Evolutionary conservation across 2,888 invertebrate genomes (phyloP).

Genomic region (Epistrophella euchroma): DNA sequence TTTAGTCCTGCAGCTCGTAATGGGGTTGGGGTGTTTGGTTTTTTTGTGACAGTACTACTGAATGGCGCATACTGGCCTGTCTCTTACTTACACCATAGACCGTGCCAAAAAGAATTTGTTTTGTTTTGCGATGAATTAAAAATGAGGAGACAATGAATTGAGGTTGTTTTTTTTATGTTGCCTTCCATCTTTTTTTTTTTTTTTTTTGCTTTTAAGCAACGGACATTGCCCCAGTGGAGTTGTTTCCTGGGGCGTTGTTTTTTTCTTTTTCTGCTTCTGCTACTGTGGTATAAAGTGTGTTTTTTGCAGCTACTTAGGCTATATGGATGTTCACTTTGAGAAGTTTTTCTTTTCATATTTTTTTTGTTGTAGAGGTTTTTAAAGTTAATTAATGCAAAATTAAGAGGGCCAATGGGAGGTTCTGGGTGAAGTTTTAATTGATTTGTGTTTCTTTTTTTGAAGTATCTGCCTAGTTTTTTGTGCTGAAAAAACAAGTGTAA

Average conservation of each 20-base stretch:
- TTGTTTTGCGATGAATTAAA: slow-evolving; percentile 74
- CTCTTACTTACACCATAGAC: slow-evolving; percentile 22
- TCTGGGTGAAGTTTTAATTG: slow-evolving; percentile 30
- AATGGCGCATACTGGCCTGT: too few species aligned
- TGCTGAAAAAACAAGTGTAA: neutral
- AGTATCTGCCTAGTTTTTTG: slow-evolving; percentile 5
- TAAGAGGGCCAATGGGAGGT: slow-evolving; percentile 32
- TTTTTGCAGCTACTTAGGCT: slow-evolving; percentile 48
- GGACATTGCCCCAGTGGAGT: slow-evolving; percentile 70
- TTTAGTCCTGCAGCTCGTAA: slow-evolving; percentile 25
- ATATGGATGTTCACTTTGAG: slow-evolving; percentile 51
- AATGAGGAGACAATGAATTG: slow-evolving; percentile 73
- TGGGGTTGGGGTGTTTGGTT: slow-evolving; percentile 4
- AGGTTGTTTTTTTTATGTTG: slow-evolving; percentile 51
- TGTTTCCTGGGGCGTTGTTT: slow-evolving; percentile 35
- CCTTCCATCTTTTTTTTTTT: neutral
- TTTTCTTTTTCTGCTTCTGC: neutral
- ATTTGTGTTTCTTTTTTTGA: slow-evolving; percentile 10
- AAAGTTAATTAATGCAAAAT: slow-evolving; percentile 43
- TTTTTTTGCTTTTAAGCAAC: slow-evolving; percentile 29
- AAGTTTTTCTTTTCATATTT: neutral
- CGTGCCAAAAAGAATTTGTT: slow-evolving; percentile 67
- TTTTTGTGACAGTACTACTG: too few species aligned
- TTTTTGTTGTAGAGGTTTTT: slow-evolving; percentile 11
- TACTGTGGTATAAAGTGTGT: slow-evolving; percentile 10